Evolutionary conservation across 2,888 invertebrate species (phyloP), one percentile per base, ranked within the genome.

Genomic region (Anorthoa munda): DNA sequence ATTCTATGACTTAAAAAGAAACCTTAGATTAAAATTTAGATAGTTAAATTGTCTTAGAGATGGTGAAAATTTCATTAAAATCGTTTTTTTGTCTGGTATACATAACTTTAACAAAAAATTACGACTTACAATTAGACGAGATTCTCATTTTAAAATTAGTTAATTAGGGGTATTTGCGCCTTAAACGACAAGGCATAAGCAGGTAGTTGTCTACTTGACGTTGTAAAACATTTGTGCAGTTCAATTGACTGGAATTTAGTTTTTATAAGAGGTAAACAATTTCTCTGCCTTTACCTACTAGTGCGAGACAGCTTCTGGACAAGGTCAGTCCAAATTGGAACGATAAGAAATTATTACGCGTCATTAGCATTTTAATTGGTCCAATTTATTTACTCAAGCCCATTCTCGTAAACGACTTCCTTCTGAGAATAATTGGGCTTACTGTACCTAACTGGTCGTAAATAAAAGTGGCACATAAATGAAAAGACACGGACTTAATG

Each of bases 341-440:
- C 46, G 59, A 55, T 66, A 73, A 74, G 50, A 69, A 72, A 70
- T 72, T 58, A 71, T 76, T 71, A 72, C 58, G 39, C 64, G 61
- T 65, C 72, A 83, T 87, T 85, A 77, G 72, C 82, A 84, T 84
- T 81, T 84, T 78, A 83, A 85, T 83, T 77, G 78, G 60, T 71
- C 73, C 75, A 77, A 79, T 82, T 79, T 76, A 74, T 77, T 69
- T 72, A 71, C 68, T 66, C 26, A 55, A 73, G 68, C 53, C 48
- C 26, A n/a, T 73, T 69, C 23, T 55, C 45, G 39, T 58, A 60
- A 77, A 61, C 26, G 39, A 48, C 64, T 67, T 53, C 21, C 55
- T 64, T 61, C 61, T 63, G 46, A 59, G 53, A 63, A 77, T 77
- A 82, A 82, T 71, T 77, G 39, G 59, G 53, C 53, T 51, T 58